Evolutionary conservation across 2,797 vertebrate species (phyloP).

Genomic region (Acanthurus leucopareius): DNA sequence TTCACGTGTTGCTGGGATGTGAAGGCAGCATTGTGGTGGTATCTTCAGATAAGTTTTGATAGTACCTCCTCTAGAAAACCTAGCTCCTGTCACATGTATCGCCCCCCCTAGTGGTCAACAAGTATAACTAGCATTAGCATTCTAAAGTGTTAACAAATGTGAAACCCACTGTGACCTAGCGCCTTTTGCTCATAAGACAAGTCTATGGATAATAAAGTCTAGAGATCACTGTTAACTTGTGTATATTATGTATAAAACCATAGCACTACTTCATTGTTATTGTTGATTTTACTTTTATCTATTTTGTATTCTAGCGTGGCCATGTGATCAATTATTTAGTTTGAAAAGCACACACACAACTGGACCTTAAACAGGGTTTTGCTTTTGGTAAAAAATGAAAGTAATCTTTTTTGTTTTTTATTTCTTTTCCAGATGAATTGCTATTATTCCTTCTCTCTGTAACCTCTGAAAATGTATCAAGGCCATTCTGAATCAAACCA

Average conservation of each 20-base stretch:
- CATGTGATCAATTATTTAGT: slow-evolving; percentile 78
- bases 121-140: slow-evolving; percentile 74
- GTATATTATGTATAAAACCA: slow-evolving; percentile 86
- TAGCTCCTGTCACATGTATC: slow-evolving; percentile 60
- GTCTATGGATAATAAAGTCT: slow-evolving; percentile 72
- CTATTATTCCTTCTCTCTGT: slow-evolving; percentile 54
- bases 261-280: slow-evolving; percentile 80
- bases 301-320: slow-evolving; percentile 81
- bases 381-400: slow-evolving; percentile 44
- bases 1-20: slow-evolving; percentile 1
- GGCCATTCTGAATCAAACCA: slow-evolving; percentile 56
- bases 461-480: slow-evolving; percentile 58
- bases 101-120: slow-evolving; percentile 62
- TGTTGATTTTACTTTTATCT: slow-evolving; percentile 73
- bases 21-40: slow-evolving; percentile 34
- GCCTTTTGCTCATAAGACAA: slow-evolving; percentile 73
- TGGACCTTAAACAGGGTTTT: slow-evolving; percentile 71
- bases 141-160: slow-evolving; percentile 74
- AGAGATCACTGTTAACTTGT: slow-evolving; percentile 81
- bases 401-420: not conserved
- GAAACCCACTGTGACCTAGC: slow-evolving; percentile 81
- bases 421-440: slow-evolving; percentile 43
- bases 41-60: slow-evolving; percentile 49
- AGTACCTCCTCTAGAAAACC: slow-evolving; percentile 64
- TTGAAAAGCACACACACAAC: slow-evolving; percentile 60